A percentile compares a stretch with the other conserved stretches of the same genome.
These are phyloP conservation scores for Prunella strophiata DNA, from an alignment of 2,797 vertebrate genomes.

Conservation along the genomic window DNA sequence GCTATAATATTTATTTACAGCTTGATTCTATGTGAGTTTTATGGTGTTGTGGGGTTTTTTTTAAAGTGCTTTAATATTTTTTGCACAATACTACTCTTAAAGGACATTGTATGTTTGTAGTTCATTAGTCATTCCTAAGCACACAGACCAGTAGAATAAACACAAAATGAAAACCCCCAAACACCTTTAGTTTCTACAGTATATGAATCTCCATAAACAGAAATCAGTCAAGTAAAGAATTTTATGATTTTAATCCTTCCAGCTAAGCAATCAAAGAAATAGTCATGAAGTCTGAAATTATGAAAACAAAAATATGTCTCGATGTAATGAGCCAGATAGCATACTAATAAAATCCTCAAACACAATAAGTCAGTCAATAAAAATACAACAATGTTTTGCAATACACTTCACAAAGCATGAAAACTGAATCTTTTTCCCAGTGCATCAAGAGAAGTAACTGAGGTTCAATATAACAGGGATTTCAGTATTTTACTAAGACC, in stretches of 20 bases:
- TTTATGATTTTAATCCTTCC: conserved; percentile 1
- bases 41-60: fast-evolving
- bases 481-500: neutral
- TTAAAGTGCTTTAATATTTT: neutral
- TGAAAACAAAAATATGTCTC: neutral
- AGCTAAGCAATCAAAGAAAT: conserved; percentile 27
- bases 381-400: neutral
- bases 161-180: conserved; percentile 42
- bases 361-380: neutral
- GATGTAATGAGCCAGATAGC: neutral
- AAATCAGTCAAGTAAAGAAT: conserved; percentile 52
- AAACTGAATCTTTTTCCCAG: neutral
- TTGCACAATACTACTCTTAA: neutral
- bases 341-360: neutral
- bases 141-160: conserved; percentile 5
- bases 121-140: conserved; percentile 36
- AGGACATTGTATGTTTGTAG: conserved; percentile 13
- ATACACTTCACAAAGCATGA: neutral
- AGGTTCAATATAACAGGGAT: neutral
- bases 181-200: conserved; percentile 29
- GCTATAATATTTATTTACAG: neutral
- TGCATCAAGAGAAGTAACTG: neutral
- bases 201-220: conserved; percentile 48
- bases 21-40: neutral
- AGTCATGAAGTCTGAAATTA: neutral